Evolutionary conservation across 1,140 invertebrate species (phyloP).

Genomic region (Drosophila willistoni): DNA sequence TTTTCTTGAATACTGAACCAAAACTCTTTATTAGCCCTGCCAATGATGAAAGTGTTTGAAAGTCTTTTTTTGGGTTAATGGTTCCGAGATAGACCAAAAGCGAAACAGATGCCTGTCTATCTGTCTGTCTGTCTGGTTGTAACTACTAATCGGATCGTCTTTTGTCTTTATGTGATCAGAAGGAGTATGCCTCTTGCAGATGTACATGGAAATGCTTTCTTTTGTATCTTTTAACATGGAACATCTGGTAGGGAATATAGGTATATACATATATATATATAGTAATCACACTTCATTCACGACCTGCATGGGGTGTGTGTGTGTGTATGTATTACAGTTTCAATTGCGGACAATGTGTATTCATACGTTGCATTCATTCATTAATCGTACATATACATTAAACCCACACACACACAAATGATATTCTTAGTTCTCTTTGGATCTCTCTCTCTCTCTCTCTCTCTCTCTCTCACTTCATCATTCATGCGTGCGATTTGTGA

Average conservation of each 20-base stretch:
- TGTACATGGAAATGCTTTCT: neutral
- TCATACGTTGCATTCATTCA: constrained; percentile 45
- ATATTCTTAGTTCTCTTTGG: constrained; percentile 12
- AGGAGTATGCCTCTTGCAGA: neutral
- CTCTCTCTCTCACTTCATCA: neutral
- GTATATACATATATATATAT: neutral
- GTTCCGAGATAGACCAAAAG: neutral
- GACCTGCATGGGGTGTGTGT: neutral
- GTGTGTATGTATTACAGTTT: constrained; percentile 17
- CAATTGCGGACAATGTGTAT: constrained; percentile 33
- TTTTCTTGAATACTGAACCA: no score
- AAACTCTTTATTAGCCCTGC: no score
- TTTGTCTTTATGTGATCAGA: neutral
- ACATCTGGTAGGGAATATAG: constrained; percentile 1
- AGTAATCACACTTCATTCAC: constrained; percentile 5
- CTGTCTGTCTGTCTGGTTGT: neutral
- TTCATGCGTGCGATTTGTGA: constrained; percentile 7
- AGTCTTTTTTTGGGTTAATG: neutral
- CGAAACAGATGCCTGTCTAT: neutral
- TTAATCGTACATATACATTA: constrained; percentile 30
- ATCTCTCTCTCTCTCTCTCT: constrained; percentile 1
- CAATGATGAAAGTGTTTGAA: no score
- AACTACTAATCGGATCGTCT: neutral
- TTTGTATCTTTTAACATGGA: neutral
- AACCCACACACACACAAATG: constrained; percentile 1